These are phyloP conservation scores for Pomacea maculata DNA, from an alignment of 1,140 invertebrate species.

Conservation along the genomic window DNA sequence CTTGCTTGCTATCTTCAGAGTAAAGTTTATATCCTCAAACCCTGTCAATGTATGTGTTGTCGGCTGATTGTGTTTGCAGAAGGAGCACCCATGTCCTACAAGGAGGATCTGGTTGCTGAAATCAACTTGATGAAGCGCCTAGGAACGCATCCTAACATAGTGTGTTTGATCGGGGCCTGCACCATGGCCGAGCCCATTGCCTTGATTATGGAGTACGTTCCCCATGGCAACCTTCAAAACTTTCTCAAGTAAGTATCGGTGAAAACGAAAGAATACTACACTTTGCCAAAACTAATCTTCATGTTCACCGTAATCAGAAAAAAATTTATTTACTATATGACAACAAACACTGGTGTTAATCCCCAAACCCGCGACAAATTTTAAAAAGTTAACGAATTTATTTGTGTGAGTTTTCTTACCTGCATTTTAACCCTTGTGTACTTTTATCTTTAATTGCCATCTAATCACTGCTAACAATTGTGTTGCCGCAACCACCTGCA, in stretches of 20 bases:
- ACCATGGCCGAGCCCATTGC: constrained; percentile 86
- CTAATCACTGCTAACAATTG: too few relatives aligned
- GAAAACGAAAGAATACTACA: too few relatives aligned
- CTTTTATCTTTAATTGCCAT: too few relatives aligned
- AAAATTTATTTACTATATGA: too few relatives aligned
- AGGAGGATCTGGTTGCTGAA: constrained; percentile 80
- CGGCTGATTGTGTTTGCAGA: constrained; percentile 40
- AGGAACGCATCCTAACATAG: constrained; percentile 85
- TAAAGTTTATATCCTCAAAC: not conserved
- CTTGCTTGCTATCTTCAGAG: not conserved
- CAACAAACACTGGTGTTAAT: too few relatives aligned
- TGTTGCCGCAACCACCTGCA: too few relatives aligned
- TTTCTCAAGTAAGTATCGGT: constrained; percentile 72
- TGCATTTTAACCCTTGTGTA: too few relatives aligned
- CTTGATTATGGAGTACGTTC: constrained; percentile 92
- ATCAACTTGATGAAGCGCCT: constrained; percentile 86
- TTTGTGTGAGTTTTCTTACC: too few relatives aligned
- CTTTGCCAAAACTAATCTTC: too few relatives aligned
- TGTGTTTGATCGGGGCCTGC: constrained; percentile 84
- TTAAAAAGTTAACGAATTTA: too few relatives aligned
- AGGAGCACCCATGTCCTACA: constrained; percentile 67
- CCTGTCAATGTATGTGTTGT: not conserved
- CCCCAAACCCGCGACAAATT: too few relatives aligned
- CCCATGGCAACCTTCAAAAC: constrained; percentile 89
- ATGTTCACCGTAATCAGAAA: too few relatives aligned